phyloP scores from a whole-genome alignment of 2,113 vertebrate genomes.

The Hemibagrus wyckioides region DNA sequence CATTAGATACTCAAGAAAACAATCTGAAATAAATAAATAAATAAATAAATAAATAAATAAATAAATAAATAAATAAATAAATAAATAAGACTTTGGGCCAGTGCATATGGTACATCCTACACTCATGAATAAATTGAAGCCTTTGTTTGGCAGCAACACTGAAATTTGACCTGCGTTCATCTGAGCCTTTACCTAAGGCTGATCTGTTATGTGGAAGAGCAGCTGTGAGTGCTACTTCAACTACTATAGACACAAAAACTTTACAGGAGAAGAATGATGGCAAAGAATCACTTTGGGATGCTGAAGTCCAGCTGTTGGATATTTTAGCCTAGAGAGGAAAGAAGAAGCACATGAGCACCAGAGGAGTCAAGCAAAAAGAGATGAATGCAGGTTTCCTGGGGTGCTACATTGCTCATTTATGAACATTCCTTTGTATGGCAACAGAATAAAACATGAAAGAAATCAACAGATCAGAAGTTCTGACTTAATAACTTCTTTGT shows the following conservation, averaged over 20 bases:
- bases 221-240: conserved; percentile 11
- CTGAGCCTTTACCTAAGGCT: conserved; percentile 68
- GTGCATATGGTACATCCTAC: conserved; percentile 48
- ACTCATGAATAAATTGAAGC: conserved; percentile 68
- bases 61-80: neutral
- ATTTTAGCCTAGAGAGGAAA: neutral
- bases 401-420: conserved; percentile 31
- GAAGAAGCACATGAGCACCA: conserved; percentile 5
- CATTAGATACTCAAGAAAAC: neutral
- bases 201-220: conserved; percentile 40
- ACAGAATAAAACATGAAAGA: conserved; percentile 35
- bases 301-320: conserved; percentile 13
- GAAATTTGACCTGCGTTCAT: conserved; percentile 70
- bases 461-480: neutral
- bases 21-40: neutral
- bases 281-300: conserved; percentile 17
- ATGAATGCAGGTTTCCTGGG: conserved; percentile 9
- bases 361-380: conserved; percentile 18
- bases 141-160: conserved; percentile 55
- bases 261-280: neutral
- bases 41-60: too few relatives aligned
- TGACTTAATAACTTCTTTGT: neutral
- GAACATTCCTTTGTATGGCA: conserved; percentile 30
- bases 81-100: neutral
- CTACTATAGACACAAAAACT: conserved; percentile 27